Evolutionary conservation across 1,140 invertebrate genomes (phyloP), one percentile per base, ranked within the genome.

Genomic region (Papilio helenus): DNA sequence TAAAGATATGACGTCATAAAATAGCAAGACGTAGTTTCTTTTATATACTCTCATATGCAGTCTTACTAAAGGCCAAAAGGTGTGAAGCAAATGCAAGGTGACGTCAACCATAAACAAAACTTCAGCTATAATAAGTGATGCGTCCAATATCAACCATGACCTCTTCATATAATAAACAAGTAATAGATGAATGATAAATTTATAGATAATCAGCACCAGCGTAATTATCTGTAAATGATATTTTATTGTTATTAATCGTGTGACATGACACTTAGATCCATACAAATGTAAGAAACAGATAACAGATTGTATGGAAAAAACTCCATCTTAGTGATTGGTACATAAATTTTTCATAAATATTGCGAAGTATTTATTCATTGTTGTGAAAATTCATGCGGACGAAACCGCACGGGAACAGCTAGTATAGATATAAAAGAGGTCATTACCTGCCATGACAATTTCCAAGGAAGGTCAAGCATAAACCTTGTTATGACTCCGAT

Each of bases 1-100:
- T n/a, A 92, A 65, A 14, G 86, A 85, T 1, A 91, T 65, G 0
- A 90, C 61, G 81, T 94, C 92, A 73, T 87, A 92, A 4, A 79
- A 9, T 12, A 93, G 80, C 5, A 88, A 76, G 4, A 89, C 49
- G 26, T 79, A 72, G 71, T 82, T 92, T 79, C 90, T 84, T 77
- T 86, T 88, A 55, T 88, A 88, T 1, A 90, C 83, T 76, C 90
- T 83, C 42, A 93, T 84, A 79, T 93, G 81, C 1, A 90, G 44
- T 23, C 92, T 82, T 0, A 93, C 79, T 16, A 87, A 42, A 0
- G 91, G 87, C 92, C 92, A 94, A 49, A 85, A 92, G 8, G 68
- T 49, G 34, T 94, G 92, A 34, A 93, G 79, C 0, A 90, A 34
- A 14, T 88, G 86, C 8, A 93, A 68, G 0, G 88, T 8, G 0